Evolutionary conservation across 37 sponge, comb jelly and placozoan genomes (phyloP).

Genomic region (Cliona cf. orientalis): DNA sequence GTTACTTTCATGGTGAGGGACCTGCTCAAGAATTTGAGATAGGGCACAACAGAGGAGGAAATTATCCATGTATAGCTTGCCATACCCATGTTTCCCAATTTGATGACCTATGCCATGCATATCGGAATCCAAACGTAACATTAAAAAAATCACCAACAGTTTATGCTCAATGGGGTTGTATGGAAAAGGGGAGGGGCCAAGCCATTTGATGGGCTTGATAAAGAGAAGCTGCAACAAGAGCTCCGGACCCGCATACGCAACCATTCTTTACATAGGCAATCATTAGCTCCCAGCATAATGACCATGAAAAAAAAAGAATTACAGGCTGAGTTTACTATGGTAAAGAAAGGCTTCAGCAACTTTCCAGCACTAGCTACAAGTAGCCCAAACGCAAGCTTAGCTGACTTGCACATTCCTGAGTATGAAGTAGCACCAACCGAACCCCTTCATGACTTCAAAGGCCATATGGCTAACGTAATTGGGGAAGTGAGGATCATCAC

Average conservation of each 20-base stretch:
- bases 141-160: neutral
- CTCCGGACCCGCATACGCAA: too few relatives aligned
- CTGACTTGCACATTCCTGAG: neutral
- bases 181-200: conserved; percentile 22
- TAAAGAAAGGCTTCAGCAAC: neutral
- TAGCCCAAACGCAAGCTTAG: neutral
- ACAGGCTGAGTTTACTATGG: neutral
- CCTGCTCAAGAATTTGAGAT: conserved; percentile 35
- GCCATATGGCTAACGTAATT: neutral
- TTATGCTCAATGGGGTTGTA: neutral
- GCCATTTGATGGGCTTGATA: conserved; percentile 4
- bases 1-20: conserved; percentile 22
- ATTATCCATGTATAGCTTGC: conserved; percentile 15
- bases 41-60: conserved; percentile 6
- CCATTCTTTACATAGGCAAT: too few relatives aligned
- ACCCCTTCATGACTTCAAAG: conserved; percentile 11
- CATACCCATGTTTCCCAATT: neutral
- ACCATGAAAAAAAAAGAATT: neutral
- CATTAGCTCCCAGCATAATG: neutral
- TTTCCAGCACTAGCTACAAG: conserved; percentile 17
- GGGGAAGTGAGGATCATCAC: neutral
- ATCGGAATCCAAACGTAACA: neutral
- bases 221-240: neutral
- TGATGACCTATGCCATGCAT: neutral
- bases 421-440: conserved; percentile 10